Conservation (phyloP, 2,888 invertebrate species). For the Cephus sareptanus region DNA sequence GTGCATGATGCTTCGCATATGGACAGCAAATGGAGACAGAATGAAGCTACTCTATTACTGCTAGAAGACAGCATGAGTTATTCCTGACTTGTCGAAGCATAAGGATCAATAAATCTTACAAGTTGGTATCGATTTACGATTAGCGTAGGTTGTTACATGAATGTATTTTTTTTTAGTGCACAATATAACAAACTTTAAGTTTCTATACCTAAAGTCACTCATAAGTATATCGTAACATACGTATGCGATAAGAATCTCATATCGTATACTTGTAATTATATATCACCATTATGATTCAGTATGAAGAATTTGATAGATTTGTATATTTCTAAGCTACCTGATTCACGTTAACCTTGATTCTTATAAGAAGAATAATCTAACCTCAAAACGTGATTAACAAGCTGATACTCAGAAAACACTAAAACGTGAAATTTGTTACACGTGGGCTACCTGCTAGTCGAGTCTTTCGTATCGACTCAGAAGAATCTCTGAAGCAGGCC, state of each 20-base stretch:
- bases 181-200: not conserved
- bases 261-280: not conserved
- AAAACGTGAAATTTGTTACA: not conserved
- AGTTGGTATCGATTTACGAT: not conserved
- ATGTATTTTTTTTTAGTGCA: not conserved
- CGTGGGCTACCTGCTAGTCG: not conserved
- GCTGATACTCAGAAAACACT: not conserved
- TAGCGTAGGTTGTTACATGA: not conserved
- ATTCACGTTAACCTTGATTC: not conserved
- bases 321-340: not conserved
- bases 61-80: not conserved
- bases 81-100: not conserved
- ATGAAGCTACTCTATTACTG: not conserved
- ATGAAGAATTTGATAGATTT: not conserved
- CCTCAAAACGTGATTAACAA: not conserved
- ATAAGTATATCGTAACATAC: not conserved
- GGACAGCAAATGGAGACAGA: not conserved
- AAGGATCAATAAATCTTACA: not conserved
- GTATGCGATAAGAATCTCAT: not conserved
- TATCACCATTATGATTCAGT: not conserved
- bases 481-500: not conserved
- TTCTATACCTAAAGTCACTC: not conserved
- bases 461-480: not conserved
- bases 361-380: not conserved
- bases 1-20: not conserved